These are phyloP conservation scores for Aegithalos caudatus DNA, from an alignment of 2,113 vertebrate species.

Conservation along the genomic window DNA sequence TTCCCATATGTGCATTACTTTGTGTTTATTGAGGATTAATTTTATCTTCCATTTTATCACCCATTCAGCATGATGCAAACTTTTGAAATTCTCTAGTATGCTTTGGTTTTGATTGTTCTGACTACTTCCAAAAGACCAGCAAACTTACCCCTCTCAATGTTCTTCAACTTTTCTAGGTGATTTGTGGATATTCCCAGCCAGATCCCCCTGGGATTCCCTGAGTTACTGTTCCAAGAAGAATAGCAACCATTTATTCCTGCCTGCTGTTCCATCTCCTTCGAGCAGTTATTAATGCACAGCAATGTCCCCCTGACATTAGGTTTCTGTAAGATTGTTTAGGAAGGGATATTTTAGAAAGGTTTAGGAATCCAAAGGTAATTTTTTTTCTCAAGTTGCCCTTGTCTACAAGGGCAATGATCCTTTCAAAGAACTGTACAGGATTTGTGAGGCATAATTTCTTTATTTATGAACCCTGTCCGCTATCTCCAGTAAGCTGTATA, in stretches of 20 bases:
- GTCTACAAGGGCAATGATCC: neutral
- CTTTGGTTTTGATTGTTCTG: neutral
- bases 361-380: slow-evolving; percentile 24
- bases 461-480: slow-evolving; percentile 32
- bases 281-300: slow-evolving; percentile 25
- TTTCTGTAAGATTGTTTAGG: slow-evolving; percentile 44
- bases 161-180: slow-evolving; percentile 6
- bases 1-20: neutral
- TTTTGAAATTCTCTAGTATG: neutral
- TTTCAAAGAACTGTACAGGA: slow-evolving; percentile 1
- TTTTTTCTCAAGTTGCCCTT: slow-evolving; percentile 22
- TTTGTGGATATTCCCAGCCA: slow-evolving; percentile 23
- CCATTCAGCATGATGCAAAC: neutral
- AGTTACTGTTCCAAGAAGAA: slow-evolving; percentile 44
- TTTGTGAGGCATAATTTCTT: slow-evolving; percentile 7
- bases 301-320: neutral
- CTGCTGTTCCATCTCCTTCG: neutral
- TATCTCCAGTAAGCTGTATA: slow-evolving; percentile 28
- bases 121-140: neutral
- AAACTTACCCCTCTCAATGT: neutral
- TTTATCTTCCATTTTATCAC: neutral
- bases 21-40: neutral
- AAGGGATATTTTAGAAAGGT: slow-evolving; percentile 37
- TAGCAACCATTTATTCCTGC: slow-evolving; percentile 43
- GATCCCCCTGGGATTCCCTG: neutral